Base-by-base conservation (phyloP, 2,888 invertebrate genomes). In the Pristionchus mayeri region DNA sequence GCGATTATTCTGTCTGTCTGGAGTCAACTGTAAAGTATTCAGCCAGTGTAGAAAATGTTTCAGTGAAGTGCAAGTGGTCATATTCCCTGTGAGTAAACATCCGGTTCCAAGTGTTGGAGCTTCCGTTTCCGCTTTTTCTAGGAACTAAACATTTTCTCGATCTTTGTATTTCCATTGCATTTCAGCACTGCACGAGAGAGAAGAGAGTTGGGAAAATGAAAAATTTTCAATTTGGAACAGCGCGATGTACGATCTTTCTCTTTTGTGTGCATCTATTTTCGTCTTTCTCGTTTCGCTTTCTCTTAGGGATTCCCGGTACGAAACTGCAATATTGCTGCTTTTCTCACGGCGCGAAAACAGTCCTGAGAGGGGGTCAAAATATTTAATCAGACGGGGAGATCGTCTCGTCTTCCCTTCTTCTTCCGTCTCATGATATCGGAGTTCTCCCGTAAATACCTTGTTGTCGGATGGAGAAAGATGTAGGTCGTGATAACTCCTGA, bases 401-500 rank as follows among this genome's bases (percentile, higher is more conserved):
- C 67, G n/a, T 71, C 71, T 71, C 40, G 6, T n/a, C n/a, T 24
- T 71, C 24, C n/a, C 16, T 40, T 1, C 40, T 44, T 71, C 2
- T 0, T 3, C 40, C 4, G n/a, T 40, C 40, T 71, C 40, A 24
- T 71, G 63, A 30, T 34, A 0, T 9, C 34, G 4, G 3, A 7
- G 18, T 40, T 4, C n/a, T 44, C 30, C 63, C 44, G 71, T 71
- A 71, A 71, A 71, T 40, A 71, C 40, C 40, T 71, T 37, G 40
- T 21, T 67, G 67, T 67, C 13, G 27, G 4, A 6, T 7, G 57
- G 57, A 52, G 3, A 30, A 24, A 24, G 54, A 54, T 7, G n/a
- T n/a, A n/a, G n/a, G n/a, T n/a, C 40, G 71, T 71, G 71, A 71
- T 71, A 71, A 71, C 71, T 44, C 44, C n/a, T n/a, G n/a, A n/a